phyloP scores from a whole-genome alignment of 2,888 invertebrate genomes.

The Salticus scenicus region DNA sequence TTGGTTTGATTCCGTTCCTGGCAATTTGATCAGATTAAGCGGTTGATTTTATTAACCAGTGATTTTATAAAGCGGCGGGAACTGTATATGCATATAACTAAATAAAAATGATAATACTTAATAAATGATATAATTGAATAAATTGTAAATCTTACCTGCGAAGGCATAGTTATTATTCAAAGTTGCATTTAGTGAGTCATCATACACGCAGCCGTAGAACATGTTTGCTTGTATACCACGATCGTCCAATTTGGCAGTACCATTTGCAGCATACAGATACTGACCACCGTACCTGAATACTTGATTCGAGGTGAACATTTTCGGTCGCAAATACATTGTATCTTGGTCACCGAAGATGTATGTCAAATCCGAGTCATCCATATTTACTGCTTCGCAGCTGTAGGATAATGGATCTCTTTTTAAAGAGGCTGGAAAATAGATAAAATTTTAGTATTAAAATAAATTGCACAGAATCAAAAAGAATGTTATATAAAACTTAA shows the following conservation, averaged over 20 bases:
- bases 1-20: no score
- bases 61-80: no score
- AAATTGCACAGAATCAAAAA: no score
- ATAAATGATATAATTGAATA: no score
- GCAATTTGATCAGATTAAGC: no score
- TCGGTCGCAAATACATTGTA: background rate
- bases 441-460: no score
- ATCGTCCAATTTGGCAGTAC: background rate
- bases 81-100: no score
- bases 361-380: background rate
- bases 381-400: slow-evolving; percentile 9
- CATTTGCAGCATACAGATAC: slow-evolving; percentile 46
- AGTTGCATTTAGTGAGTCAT: slow-evolving; percentile 8
- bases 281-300: slow-evolving; percentile 35
- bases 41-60: no score
- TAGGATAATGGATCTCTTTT: slow-evolving; percentile 45
- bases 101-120: no score
- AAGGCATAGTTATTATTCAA: slow-evolving; percentile 9
- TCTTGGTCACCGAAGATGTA: slow-evolving; percentile 30
- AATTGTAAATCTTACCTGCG: slow-evolving; percentile 31
- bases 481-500: no score
- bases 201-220: slow-evolving; percentile 53
- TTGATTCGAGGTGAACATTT: slow-evolving; percentile 42
- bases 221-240: slow-evolving; percentile 34
- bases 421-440: slow-evolving; percentile 20